Conservation (phyloP, 2,113 vertebrate genomes). For the Pantherophis guttatus region DNA sequence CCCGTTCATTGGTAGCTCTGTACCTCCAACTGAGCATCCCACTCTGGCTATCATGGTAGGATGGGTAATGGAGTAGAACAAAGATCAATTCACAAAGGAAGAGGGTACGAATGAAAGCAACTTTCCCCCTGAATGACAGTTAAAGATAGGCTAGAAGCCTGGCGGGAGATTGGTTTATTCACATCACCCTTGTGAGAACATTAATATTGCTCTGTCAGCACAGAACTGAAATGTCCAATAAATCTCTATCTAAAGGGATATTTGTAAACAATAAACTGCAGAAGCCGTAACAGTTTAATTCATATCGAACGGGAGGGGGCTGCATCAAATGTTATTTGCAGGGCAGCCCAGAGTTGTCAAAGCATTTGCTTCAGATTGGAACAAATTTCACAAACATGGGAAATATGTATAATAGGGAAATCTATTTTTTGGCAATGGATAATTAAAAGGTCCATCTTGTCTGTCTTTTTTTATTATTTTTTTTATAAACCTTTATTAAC, state of each 20-base stretch:
- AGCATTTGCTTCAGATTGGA: conserved; percentile 29
- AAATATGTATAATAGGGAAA: conserved; percentile 15
- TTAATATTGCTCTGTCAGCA: conserved; percentile 47
- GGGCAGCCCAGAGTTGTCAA: conserved; percentile 14
- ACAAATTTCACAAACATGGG: conserved; percentile 30
- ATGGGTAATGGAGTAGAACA: conserved; percentile 28
- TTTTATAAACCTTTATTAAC: no score
- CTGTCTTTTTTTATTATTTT: no score
- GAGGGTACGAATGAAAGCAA: conserved; percentile 17
- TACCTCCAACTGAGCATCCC: neutral
- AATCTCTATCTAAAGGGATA: conserved; percentile 56
- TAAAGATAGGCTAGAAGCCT: conserved; percentile 33
- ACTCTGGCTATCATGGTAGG: neutral
- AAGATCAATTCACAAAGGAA: conserved; percentile 37
- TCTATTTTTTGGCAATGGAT: neutral
- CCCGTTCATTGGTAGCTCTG: neutral
- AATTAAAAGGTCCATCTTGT: neutral
- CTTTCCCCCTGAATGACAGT: conserved; percentile 36
- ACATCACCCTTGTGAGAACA: conserved; percentile 35
- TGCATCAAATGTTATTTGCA: conserved; percentile 37
- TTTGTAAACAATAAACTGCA: conserved; percentile 52
- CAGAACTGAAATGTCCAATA: conserved; percentile 47
- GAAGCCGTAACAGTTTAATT: conserved; percentile 48
- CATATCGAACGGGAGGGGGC: neutral
- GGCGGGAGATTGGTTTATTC: conserved; percentile 55